These are phyloP conservation scores for Muraenolepis orangiensis DNA, from an alignment of 2,797 vertebrate species.

Conservation along the genomic window DNA sequence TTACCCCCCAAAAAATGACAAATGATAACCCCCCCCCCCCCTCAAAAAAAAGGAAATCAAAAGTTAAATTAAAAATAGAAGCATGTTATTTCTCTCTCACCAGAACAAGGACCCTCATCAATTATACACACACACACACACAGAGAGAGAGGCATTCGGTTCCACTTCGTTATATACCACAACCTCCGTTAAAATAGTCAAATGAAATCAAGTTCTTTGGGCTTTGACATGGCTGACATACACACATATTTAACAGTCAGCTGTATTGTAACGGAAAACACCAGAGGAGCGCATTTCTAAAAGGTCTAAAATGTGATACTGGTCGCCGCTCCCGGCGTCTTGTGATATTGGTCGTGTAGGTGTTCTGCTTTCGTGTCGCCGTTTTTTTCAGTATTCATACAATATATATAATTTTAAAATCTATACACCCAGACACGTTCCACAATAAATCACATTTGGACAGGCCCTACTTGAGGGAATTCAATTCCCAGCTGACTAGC, in stretches of 20 bases:
- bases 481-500: conserved; percentile 69
- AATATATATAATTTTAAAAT: conserved; percentile 62
- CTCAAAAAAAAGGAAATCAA: conserved; percentile 12
- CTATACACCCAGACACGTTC: conserved; percentile 79
- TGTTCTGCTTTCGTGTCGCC: conserved; percentile 64
- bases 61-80: conserved; percentile 51
- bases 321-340: conserved; percentile 61
- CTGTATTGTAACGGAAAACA: conserved; percentile 69
- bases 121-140: conserved; percentile 73
- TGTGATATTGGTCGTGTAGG: conserved; percentile 60
- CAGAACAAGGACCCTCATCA: conserved; percentile 70
- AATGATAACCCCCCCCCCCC: conserved; percentile 54
- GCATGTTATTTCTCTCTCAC: conserved; percentile 61
- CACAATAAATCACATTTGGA: conserved; percentile 79
- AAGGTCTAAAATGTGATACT: conserved; percentile 63
- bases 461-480: conserved; percentile 71
- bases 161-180: conserved; percentile 65
- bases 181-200: conserved; percentile 69
- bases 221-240: conserved; percentile 76
- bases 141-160: conserved; percentile 74
- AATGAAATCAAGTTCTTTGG: conserved; percentile 79
- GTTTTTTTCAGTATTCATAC: conserved; percentile 61
- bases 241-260: conserved; percentile 78
- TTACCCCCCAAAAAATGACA: conserved; percentile 72
- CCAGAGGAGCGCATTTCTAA: conserved; percentile 69